These are phyloP conservation scores for Ctenicera cuprea DNA, from an alignment of 2,888 invertebrate species.

Conservation along the genomic window DNA sequence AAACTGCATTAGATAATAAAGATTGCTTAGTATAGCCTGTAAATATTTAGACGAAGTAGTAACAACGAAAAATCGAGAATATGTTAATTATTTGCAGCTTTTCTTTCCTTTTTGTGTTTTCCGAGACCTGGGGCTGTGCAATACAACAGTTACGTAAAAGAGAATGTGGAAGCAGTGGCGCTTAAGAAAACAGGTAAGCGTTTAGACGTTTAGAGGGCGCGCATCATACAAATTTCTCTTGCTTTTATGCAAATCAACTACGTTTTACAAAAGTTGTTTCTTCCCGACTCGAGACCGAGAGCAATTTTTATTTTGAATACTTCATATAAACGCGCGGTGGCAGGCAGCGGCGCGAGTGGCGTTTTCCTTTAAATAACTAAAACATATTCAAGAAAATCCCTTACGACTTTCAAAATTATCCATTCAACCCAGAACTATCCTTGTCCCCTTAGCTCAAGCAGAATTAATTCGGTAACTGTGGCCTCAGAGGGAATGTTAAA, in stretches of 20 bases:
- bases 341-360: neutral
- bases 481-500: conserved; percentile 18
- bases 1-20: too few species aligned
- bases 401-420: conserved; percentile 33
- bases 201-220: conserved; percentile 30
- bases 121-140: neutral
- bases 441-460: neutral
- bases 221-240: conserved; percentile 39
- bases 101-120: neutral
- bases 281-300: conserved; percentile 9
- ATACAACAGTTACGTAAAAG: too few species aligned
- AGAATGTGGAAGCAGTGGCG: neutral
- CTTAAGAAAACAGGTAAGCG: conserved; percentile 35
- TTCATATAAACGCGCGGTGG: conserved; percentile 22
- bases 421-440: conserved; percentile 22
- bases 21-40: too few species aligned
- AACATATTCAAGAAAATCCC: conserved; percentile 12
- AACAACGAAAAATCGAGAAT: neutral
- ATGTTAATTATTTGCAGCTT: conserved; percentile 11
- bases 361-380: neutral
- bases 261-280: conserved; percentile 27
- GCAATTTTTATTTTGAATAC: conserved; percentile 37
- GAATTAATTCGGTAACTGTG: conserved; percentile 28
- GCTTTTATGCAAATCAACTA: conserved; percentile 42
- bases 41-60: neutral